A percentile compares a stretch with the other conserved stretches of the same genome.
Conservation (phyloP, 2,113 vertebrate genomes). For the Xyliphius kryptos region DNA sequence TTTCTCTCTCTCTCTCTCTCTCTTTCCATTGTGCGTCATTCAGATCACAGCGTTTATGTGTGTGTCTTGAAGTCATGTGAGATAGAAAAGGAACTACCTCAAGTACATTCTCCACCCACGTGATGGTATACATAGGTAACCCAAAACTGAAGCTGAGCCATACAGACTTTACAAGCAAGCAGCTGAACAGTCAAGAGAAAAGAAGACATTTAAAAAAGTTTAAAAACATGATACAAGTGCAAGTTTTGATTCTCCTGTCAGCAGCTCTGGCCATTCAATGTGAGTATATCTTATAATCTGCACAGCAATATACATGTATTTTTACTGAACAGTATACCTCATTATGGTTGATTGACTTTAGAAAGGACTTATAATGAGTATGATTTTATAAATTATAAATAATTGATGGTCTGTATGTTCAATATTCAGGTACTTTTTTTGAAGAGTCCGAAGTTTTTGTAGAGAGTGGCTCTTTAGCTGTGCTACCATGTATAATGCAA, state of each 20-base stretch:
- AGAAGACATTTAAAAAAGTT: not conserved
- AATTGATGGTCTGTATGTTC: not conserved
- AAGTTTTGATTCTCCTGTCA: constrained; percentile 20
- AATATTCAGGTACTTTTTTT: constrained; percentile 35
- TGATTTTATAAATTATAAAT: not conserved
- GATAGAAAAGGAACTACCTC: constrained; percentile 47
- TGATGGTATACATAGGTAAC: constrained; percentile 46
- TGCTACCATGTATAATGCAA: constrained; percentile 51
- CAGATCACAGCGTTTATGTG: constrained; percentile 45
- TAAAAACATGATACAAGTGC: not conserved
- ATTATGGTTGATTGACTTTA: not conserved
- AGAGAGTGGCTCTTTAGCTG: constrained; percentile 47
- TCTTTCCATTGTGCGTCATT: constrained; percentile 59
- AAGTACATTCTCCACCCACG: constrained; percentile 34
- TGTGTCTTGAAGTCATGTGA: constrained; percentile 55
- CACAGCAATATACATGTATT: not conserved
- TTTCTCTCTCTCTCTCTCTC: constrained; percentile 48
- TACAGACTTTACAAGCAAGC: not conserved
- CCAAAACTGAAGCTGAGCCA: not conserved
- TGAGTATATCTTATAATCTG: constrained; percentile 2
- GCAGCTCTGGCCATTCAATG: constrained; percentile 8
- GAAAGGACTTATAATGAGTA: not conserved
- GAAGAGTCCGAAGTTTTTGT: constrained; percentile 48
- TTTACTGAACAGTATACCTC: not conserved
- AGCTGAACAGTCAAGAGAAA: not conserved